Conservation (phyloP, 1,140 invertebrate genomes). For the Anastrepha obliqua region DNA sequence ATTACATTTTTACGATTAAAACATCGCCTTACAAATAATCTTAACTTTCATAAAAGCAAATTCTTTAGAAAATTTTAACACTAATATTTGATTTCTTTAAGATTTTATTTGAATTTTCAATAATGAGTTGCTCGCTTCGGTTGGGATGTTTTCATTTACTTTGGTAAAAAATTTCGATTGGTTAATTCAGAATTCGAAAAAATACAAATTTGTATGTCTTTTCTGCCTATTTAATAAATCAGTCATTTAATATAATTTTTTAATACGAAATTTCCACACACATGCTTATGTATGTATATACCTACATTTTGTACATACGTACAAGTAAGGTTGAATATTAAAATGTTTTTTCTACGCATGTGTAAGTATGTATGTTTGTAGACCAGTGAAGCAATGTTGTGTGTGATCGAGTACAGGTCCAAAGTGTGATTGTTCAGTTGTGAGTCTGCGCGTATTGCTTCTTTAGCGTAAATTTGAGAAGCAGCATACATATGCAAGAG, state of each 20-base stretch:
- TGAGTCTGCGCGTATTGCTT: neutral
- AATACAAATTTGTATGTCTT: neutral
- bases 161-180: conserved; percentile 19
- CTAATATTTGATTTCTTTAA: conserved; percentile 17
- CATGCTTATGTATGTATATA: too few relatives aligned
- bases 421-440: conserved; percentile 11
- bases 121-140: conserved; percentile 20
- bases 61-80: conserved; percentile 14
- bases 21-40: conserved; percentile 7
- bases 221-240: neutral
- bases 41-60: neutral
- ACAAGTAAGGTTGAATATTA: too few relatives aligned
- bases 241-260: neutral
- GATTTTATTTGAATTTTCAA: neutral
- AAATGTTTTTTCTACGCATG: too few relatives aligned
- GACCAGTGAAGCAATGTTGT: too few relatives aligned
- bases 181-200: neutral
- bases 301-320: neutral
- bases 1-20: neutral
- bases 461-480: neutral
- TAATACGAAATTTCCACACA: neutral
- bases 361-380: too few relatives aligned
- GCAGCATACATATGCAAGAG: too few relatives aligned
- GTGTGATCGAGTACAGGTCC: neutral
- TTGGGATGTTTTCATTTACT: conserved; percentile 17